Evolutionary conservation across 2,797 vertebrate genomes (phyloP), one percentile per base, ranked within the genome.

Genomic region (Malurus splendens): DNA sequence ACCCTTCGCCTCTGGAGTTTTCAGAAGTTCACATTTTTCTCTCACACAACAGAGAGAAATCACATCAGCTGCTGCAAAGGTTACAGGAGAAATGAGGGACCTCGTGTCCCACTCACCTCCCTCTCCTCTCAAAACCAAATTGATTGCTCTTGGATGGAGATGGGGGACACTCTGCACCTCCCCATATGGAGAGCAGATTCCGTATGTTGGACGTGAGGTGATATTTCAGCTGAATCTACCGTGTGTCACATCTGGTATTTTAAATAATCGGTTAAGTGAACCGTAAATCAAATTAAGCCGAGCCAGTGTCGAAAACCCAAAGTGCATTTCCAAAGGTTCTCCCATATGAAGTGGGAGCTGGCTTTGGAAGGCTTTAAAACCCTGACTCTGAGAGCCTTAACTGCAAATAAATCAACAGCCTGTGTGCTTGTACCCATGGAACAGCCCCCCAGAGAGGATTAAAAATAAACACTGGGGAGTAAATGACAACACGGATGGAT

Each of bases 261-360:
- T 90, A 91, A 95, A 95, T 96, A 93, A 95, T 92, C 56, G 6
- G 13, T 60, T 87, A 94, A 96, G 92, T 90, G 93, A 94, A 91
- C 78, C 14, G 6, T 59, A 91, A 95, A 90, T 96, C 86, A 94
- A 94, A 96, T 95, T 93, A 95, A 92, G 89, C 89, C 93, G 93
- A 85, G 55, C 33, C 72, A 79, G 85, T 60, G 57, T 87, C 75
- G 80, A 89, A 95, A 91, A 94, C 86, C 86, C 90, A 84, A 95
- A 94, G 67, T 87, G 64, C 88, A 85, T 88, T 92, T 93, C 73
- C 90, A 89, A 82, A 86, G 83, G 87, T 66, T 86, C 90, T 95
- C 81, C 74, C 47, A 6, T 23, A 44, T 54, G 65, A 79, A 30
- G n/a, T 77, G 47, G 54, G 50, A 56, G 85, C 30, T 62, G 55